phyloP scores from a whole-genome alignment of 2,797 vertebrate species.

The Sphenopsis melanotis region DNA sequence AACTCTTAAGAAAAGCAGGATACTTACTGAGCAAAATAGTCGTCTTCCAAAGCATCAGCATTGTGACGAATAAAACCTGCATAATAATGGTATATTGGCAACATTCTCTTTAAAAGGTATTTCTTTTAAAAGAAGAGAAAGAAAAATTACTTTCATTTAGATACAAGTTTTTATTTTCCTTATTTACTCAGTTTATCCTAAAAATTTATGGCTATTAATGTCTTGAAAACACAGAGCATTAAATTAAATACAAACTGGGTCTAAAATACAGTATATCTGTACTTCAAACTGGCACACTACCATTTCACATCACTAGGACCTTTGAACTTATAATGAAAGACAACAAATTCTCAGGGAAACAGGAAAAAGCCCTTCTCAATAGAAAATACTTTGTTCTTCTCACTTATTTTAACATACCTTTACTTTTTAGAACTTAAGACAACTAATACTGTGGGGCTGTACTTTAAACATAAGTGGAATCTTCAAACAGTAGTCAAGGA shows the following conservation, averaged over 20 bases:
- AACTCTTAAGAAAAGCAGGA: neutral
- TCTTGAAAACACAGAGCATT: neutral
- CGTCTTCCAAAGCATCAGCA: constrained; percentile 52
- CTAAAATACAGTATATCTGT: neutral
- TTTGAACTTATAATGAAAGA: neutral
- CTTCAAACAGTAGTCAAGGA: neutral
- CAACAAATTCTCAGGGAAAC: neutral
- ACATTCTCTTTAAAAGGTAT: constrained; percentile 77
- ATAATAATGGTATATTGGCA: constrained; percentile 73
- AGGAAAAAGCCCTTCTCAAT: neutral
- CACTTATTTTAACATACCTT: neutral
- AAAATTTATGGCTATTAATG: neutral
- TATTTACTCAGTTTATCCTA: neutral
- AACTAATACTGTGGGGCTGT: neutral
- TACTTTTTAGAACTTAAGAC: neutral
- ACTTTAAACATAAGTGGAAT: neutral
- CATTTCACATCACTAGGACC: neutral
- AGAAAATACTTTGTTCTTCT: neutral
- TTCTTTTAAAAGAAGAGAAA: constrained; percentile 73
- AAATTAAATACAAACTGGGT: neutral
- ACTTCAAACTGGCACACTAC: neutral
- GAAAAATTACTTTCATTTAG: constrained; percentile 35
- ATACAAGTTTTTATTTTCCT: neutral
- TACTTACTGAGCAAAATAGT: constrained; percentile 75
- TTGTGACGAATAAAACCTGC: constrained; percentile 68